Percentiles rank a stretch among this genome's conserved stretches.
phyloP scores from a whole-genome alignment of 2,113 vertebrate species.

The Siniperca chuatsi region DNA sequence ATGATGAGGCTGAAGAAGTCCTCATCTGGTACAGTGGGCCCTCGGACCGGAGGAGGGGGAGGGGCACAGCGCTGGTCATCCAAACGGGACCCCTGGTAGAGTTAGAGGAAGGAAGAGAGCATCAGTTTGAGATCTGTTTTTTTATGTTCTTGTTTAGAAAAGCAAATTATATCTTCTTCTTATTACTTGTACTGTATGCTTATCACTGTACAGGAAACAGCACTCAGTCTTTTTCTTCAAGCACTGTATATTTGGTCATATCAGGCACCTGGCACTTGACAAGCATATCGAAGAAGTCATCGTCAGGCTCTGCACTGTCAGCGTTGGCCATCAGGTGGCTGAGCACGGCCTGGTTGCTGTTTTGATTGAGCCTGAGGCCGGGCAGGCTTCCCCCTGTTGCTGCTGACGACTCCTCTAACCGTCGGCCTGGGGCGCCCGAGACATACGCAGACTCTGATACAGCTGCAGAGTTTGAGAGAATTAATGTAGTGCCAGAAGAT shows the following conservation, averaged over 20 bases:
- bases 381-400: conserved; percentile 84
- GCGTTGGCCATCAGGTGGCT: conserved; percentile 86
- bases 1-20: conserved; percentile 98
- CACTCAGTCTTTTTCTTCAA: not conserved
- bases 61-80: conserved; percentile 96
- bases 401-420: conserved; percentile 88
- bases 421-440: conserved; percentile 87
- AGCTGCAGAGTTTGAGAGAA: conserved; percentile 74
- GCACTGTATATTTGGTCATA: not conserved
- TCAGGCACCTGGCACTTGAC: conserved; percentile 91
- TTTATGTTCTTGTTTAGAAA: not conserved
- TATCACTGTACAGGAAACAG: not conserved
- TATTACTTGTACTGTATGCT: not conserved
- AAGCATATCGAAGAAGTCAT: conserved; percentile 95
- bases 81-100: conserved; percentile 90
- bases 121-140: not conserved
- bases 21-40: conserved; percentile 94
- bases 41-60: conserved; percentile 87
- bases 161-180: not conserved
- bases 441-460: conserved; percentile 84
- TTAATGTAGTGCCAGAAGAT: not conserved
- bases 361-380: conserved; percentile 87
- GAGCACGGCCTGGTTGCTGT: conserved; percentile 81
- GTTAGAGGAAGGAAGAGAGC: not conserved
- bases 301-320: conserved; percentile 87